phyloP scores from a whole-genome alignment of 2,888 invertebrate species.

The Tipula unca region DNA sequence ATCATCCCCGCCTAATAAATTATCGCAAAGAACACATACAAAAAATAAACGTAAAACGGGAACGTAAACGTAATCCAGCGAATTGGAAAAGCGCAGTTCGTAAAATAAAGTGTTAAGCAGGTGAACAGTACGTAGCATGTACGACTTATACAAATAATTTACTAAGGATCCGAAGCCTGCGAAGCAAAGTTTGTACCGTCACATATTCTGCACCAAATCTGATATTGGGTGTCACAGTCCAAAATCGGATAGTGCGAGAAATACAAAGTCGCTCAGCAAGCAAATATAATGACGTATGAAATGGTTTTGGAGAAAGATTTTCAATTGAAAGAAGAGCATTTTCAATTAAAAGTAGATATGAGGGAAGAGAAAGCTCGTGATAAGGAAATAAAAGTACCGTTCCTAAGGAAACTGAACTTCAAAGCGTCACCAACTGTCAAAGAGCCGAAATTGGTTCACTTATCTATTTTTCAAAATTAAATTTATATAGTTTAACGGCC shows the following conservation, averaged over 20 bases:
- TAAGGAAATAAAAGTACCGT: neutral
- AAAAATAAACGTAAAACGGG: neutral
- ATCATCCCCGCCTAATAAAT: neutral
- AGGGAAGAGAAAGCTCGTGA: neutral
- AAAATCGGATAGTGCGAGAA: too few relatives aligned
- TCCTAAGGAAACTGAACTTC: neutral
- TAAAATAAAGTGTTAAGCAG: neutral
- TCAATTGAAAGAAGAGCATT: neutral
- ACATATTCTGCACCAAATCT: too few relatives aligned
- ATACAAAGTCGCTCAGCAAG: too few relatives aligned
- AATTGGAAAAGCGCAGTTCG: neutral
- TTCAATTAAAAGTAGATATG: neutral
- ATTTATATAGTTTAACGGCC: neutral
- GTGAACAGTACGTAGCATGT: neutral
- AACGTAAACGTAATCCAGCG: neutral
- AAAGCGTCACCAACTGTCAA: neutral
- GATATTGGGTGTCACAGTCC: too few relatives aligned
- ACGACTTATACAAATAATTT: too few relatives aligned
- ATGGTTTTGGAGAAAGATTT: too few relatives aligned
- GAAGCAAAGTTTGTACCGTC: too few relatives aligned
- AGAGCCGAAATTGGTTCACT: slow-evolving; percentile 1
- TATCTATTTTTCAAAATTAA: neutral
- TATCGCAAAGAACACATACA: neutral
- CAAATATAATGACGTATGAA: too few relatives aligned
- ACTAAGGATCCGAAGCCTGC: too few relatives aligned